A percentile compares a stretch with the other conserved stretches of the same genome.
These are phyloP conservation scores for Picus viridis DNA, from an alignment of 2,797 vertebrate genomes.

Conservation along the genomic window DNA sequence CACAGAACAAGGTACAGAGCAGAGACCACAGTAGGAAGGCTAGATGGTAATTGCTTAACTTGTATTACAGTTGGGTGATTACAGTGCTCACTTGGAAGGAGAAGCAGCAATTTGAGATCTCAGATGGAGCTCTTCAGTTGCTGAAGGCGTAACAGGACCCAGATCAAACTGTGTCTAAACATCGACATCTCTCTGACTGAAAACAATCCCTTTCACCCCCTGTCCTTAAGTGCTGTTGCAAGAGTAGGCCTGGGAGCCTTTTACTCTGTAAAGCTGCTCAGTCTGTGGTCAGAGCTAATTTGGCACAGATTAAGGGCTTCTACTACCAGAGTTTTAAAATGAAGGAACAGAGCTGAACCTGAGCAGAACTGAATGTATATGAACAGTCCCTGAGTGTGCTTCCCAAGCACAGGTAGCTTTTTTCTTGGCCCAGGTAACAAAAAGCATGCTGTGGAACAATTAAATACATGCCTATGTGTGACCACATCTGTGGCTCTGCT, in stretches of 20 bases:
- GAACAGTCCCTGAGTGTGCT: background rate
- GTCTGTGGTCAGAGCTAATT: slow-evolving; percentile 10
- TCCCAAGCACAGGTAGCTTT: background rate
- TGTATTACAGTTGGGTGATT: background rate
- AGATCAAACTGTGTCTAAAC: background rate
- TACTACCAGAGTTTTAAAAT: background rate
- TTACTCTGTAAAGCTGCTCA: background rate
- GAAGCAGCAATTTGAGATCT: background rate
- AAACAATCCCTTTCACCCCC: slow-evolving; percentile 6
- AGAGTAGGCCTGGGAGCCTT: background rate
- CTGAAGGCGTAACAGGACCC: background rate
- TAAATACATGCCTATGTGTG: accelerated
- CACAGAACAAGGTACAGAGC: background rate
- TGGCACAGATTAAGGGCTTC: background rate
- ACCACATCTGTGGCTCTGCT: background rate
- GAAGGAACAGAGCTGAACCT: background rate
- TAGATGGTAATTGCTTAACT: background rate
- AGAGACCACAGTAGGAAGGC: background rate
- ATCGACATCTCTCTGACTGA: background rate
- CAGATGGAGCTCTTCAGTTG: background rate
- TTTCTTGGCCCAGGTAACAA: background rate
- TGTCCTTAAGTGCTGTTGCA: slow-evolving; percentile 4
- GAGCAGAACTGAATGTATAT: background rate
- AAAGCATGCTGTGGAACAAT: background rate
- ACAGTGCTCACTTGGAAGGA: background rate